Conservation (phyloP, 2,797 vertebrate species). For the Halcyon chelicuti region DNA sequence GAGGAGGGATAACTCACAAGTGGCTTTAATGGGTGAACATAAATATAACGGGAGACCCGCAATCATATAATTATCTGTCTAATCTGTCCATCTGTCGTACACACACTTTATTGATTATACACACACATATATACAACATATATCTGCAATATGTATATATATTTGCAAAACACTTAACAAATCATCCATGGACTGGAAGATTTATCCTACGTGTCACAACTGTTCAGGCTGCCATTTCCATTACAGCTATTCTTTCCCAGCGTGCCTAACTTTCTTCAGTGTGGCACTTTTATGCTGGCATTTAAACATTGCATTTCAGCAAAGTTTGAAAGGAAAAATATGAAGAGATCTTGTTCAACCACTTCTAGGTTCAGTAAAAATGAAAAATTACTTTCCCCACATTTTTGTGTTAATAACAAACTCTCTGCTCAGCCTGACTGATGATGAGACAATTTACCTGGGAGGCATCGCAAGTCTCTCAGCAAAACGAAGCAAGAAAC, state of each 20-base stretch:
- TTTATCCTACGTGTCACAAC: neutral
- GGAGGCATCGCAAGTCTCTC: neutral
- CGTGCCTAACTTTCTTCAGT: neutral
- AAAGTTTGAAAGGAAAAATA: neutral
- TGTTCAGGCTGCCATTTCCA: neutral
- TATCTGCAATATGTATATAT: conserved; percentile 3
- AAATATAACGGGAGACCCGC: neutral
- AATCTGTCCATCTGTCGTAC: neutral
- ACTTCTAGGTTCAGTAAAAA: conserved; percentile 11
- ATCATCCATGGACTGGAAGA: neutral
- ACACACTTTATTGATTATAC: conserved; percentile 7
- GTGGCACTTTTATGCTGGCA: neutral
- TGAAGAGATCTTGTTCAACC: neutral
- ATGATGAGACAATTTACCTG: conserved; percentile 45
- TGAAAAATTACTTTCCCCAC: conserved; percentile 19
- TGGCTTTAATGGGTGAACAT: conserved; percentile 26
- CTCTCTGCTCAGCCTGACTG: neutral
- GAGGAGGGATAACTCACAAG: neutral
- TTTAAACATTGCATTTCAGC: neutral
- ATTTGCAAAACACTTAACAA: conserved; percentile 41
- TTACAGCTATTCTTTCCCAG: neutral
- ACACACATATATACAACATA: neutral
- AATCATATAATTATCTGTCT: conserved; percentile 18
- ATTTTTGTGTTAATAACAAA: conserved; percentile 27
- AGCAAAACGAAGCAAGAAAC: conserved; percentile 35